Base-by-base conservation (phyloP, 1,140 invertebrate species). In the Palaemon carinicauda region DNA sequence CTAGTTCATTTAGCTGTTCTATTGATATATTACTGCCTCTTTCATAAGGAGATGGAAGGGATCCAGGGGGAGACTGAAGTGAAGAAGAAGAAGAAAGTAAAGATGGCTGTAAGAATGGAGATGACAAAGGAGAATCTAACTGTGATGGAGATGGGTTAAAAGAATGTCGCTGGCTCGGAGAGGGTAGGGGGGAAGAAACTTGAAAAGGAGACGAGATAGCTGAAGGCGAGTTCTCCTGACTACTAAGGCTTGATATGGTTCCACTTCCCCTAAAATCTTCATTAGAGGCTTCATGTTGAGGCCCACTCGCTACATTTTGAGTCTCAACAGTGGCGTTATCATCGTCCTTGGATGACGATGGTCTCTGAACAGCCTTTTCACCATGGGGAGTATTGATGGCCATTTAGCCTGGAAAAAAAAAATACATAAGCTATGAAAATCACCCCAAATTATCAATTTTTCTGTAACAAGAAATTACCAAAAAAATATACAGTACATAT, bases 1-100 rank as follows among this genome's bases (percentile, higher is more conserved):
- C 84, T 17, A 60, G 41, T 56, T 86, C 84, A 69, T 86, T 52
- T 21, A 86, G 56, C 19, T 86, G 77, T 41, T 79, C 84, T 41
- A 86, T 78, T 0, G 84, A 86, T 21, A 80, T 82, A 14, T 53
- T 74, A 12, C 51, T 21, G 50, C 31, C 50, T 29, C 52, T 31
- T 19, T 60, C 52, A 80, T 56, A 60, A n/a, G 53, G 78, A 80
- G 27, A 54, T 24, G 21, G 29, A n/a, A 52, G 75, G 1, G 75
- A 54, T 19, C 27, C 7, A 3, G 21, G 15, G 9, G 53, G 27
- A 15, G 75, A 12, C 9, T 12, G 10, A 52, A 24, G 15, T 14
- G 52, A 27, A 27, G 52, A 79, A 4, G 52, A 31, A 1, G 50
- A 31, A 14, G 50, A 41, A 41, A 41, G 41, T 12, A 41, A 12